Evolutionary conservation across 2,888 invertebrate species (phyloP).

Genomic region (Epiblema foenella): DNA sequence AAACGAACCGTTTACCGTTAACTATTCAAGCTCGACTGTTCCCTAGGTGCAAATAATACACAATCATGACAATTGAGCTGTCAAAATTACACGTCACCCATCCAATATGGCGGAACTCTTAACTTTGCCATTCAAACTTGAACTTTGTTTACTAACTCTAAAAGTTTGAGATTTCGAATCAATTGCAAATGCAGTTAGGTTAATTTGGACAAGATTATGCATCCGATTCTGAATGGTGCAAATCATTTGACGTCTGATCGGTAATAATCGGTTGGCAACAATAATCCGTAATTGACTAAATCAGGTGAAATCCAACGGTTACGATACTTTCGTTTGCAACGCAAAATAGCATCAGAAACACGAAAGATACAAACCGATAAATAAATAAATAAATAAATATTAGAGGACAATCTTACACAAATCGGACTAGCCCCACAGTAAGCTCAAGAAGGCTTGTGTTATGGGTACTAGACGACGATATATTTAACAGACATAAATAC

Average conservation of each 20-base stretch:
- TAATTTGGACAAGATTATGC: conserved; percentile 11
- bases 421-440: too few species aligned
- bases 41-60: conserved; percentile 41
- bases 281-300: conserved; percentile 40
- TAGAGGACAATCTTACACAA: too few species aligned
- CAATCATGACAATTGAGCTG: conserved; percentile 68
- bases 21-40: conserved; percentile 26
- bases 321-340: neutral
- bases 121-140: conserved; percentile 9
- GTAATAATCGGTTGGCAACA: conserved; percentile 53
- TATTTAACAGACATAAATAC: too few species aligned
- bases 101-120: neutral
- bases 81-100: conserved; percentile 57
- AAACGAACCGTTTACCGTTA: conserved; percentile 29
- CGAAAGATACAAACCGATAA: neutral
- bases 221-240: conserved; percentile 50
- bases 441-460: too few species aligned
- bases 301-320: conserved; percentile 10
- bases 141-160: conserved; percentile 1
- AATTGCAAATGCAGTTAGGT: conserved; percentile 4
- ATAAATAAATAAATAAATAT: neutral
- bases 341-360: neutral
- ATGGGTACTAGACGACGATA: too few species aligned
- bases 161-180: neutral
- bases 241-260: conserved; percentile 61